phyloP scores from a whole-genome alignment of 2,888 invertebrate genomes.

The Drepana falcataria region DNA sequence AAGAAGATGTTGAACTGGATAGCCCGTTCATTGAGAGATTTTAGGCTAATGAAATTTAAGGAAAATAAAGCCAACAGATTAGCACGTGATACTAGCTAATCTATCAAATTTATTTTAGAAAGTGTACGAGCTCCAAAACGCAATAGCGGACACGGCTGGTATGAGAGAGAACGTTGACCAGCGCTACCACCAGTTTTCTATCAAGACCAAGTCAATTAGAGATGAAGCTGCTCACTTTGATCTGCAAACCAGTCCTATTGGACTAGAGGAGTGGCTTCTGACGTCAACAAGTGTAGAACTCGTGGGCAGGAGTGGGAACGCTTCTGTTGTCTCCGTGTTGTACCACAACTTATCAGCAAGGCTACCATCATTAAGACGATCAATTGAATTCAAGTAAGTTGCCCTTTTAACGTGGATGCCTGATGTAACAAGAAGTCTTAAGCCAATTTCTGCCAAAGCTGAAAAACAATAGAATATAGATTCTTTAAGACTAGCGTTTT shows the following conservation, averaged over 20 bases:
- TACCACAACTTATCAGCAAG: conserved; percentile 82
- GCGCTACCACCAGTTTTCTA: conserved; percentile 49
- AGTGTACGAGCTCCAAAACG: conserved; percentile 66
- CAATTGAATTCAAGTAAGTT: conserved; percentile 81
- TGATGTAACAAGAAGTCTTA: no score
- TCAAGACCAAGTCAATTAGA: conserved; percentile 44
- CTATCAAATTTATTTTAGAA: conserved; percentile 36
- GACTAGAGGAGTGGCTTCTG: conserved; percentile 52
- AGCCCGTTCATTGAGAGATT: no score
- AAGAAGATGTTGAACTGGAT: no score
- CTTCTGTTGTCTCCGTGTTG: conserved; percentile 72
- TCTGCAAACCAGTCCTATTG: conserved; percentile 29
- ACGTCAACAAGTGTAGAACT: conserved; percentile 59
- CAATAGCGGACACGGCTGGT: conserved; percentile 51
- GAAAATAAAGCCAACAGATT: no score
- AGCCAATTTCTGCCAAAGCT: no score
- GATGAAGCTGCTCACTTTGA: conserved; percentile 60
- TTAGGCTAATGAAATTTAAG: no score
- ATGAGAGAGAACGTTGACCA: conserved; percentile 49
- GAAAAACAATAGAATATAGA: no score
- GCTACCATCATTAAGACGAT: conserved; percentile 79
- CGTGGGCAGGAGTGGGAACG: conserved; percentile 43
- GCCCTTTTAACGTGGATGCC: not conserved
- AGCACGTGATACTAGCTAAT: not conserved
- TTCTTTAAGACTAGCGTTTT: no score